A percentile compares a stretch with the other conserved stretches of the same genome.
Conservation (phyloP, 2,888 invertebrate species). For the Venusia cambrica region DNA sequence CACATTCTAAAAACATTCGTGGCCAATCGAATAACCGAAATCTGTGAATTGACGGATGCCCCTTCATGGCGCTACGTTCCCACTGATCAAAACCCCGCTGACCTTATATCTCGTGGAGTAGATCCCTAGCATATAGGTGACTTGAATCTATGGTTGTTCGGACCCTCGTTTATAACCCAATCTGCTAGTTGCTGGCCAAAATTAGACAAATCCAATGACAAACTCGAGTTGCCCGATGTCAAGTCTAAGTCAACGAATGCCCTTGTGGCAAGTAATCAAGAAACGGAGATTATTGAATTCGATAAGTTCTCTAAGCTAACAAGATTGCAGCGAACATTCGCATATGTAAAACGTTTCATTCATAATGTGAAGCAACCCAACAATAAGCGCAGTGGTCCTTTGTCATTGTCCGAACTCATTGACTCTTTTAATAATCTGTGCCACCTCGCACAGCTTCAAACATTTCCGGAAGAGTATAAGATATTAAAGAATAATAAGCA, state of each 20-base stretch:
- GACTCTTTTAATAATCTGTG: too few relatives aligned
- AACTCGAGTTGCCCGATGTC: too few relatives aligned
- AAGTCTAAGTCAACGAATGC: too few relatives aligned
- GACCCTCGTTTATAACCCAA: slow-evolving; percentile 9
- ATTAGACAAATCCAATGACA: slow-evolving; percentile 1
- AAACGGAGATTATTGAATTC: too few relatives aligned
- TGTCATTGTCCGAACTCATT: slow-evolving; percentile 6
- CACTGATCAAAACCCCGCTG: slow-evolving; percentile 11
- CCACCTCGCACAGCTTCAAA: too few relatives aligned
- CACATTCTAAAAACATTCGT: slow-evolving; percentile 21
- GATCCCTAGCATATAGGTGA: not conserved
- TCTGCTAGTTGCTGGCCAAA: slow-evolving; percentile 1
- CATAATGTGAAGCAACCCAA: slow-evolving; percentile 5
- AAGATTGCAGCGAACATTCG: not conserved
- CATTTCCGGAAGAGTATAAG: too few relatives aligned
- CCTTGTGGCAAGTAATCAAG: too few relatives aligned
- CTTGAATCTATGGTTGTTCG: not conserved
- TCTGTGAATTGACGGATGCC: slow-evolving; percentile 16
- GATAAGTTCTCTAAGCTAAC: not conserved
- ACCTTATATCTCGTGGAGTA: slow-evolving; percentile 9
- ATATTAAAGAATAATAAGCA: too few relatives aligned
- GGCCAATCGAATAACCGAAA: slow-evolving; percentile 21
- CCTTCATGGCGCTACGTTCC: slow-evolving; percentile 12
- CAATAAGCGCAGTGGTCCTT: not conserved
- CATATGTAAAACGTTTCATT: slow-evolving; percentile 4